phyloP scores from a whole-genome alignment of 2,113 vertebrate genomes.

The Petrocephalus zakoni region DNA sequence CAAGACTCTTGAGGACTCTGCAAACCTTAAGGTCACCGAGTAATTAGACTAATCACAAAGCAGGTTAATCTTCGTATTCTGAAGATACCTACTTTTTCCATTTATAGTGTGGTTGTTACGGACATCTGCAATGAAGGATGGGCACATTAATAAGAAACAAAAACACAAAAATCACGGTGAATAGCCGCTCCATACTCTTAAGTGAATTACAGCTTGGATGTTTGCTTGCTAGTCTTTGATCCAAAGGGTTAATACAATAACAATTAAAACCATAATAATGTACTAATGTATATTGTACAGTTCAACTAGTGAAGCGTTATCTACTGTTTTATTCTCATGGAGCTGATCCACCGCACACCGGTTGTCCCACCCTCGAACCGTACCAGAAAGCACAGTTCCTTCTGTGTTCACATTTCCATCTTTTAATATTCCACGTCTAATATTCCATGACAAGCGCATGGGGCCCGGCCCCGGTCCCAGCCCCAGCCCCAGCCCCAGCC shows the following conservation, averaged over 20 bases:
- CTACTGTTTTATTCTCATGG: background rate
- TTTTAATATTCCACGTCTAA: background rate
- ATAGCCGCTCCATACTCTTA: background rate
- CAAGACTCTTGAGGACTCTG: background rate
- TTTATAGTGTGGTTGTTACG: conserved; percentile 51
- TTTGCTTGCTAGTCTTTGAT: background rate
- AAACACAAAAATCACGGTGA: background rate
- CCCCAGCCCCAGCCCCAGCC: background rate
- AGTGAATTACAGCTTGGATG: background rate
- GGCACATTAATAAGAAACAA: conserved; percentile 18
- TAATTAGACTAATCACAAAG: background rate
- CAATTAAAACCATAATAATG: background rate
- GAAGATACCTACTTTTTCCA: conserved; percentile 55
- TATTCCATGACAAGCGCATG: background rate
- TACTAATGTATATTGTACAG: background rate
- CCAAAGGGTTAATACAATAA: background rate
- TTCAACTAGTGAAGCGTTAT: background rate
- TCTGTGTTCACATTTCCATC: background rate
- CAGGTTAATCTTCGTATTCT: background rate
- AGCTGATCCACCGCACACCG: background rate
- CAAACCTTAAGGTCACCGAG: background rate
- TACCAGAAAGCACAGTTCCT: background rate
- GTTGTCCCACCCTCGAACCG: background rate
- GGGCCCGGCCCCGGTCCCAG: background rate
- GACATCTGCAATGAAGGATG: conserved; percentile 46